Conservation (phyloP, 1,140 invertebrate species). For the Drosophila serrata region DNA sequence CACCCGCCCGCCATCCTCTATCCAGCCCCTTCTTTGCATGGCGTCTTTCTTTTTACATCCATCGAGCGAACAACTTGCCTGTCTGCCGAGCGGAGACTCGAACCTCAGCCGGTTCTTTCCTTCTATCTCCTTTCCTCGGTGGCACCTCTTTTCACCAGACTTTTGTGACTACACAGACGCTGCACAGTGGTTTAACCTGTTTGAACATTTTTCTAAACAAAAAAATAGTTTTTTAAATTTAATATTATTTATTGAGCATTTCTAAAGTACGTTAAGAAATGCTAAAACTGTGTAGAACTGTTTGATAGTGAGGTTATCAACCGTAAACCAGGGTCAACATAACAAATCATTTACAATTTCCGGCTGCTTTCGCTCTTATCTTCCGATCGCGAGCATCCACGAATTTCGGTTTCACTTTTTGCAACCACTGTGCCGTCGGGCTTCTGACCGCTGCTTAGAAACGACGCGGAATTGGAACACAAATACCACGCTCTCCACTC, state of each 20-base stretch:
- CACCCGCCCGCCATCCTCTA: slow-evolving; percentile 19
- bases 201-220: neutral
- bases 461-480: slow-evolving; percentile 54
- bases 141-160: slow-evolving; percentile 6
- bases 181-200: slow-evolving; percentile 26
- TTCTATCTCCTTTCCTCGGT: slow-evolving; percentile 5
- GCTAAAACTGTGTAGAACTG: no score
- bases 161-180: slow-evolving; percentile 6
- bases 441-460: slow-evolving; percentile 47
- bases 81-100: slow-evolving; percentile 31
- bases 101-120: slow-evolving; percentile 25
- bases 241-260: neutral
- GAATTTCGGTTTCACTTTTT: slow-evolving; percentile 42
- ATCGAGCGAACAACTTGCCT: slow-evolving; percentile 22
- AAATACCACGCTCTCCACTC: slow-evolving; percentile 55
- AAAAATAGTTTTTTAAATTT: neutral
- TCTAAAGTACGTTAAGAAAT: neutral
- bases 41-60: slow-evolving; percentile 36
- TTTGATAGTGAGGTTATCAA: neutral
- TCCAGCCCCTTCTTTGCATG: slow-evolving; percentile 24
- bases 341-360: neutral
- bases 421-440: slow-evolving; percentile 58
- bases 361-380: slow-evolving; percentile 37
- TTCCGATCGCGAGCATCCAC: neutral
- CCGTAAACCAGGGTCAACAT: neutral